Conservation (phyloP, 2,113 vertebrate species). For the Tupaia tana region DNA sequence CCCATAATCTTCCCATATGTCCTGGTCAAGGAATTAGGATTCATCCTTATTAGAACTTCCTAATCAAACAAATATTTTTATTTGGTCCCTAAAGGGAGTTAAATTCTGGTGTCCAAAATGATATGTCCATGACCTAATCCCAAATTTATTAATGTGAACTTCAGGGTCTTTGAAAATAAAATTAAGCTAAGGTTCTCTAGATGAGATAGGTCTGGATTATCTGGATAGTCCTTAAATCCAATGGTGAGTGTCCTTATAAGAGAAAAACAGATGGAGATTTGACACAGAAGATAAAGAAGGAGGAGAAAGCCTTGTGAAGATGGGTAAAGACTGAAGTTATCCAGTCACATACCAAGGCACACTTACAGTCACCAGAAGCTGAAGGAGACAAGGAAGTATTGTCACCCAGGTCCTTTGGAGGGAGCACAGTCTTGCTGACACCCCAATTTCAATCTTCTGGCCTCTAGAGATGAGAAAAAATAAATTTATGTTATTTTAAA, state of each 20-base stretch:
- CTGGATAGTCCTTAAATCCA: neutral
- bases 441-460: neutral
- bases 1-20: neutral
- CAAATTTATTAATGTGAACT: neutral
- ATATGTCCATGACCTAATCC: neutral
- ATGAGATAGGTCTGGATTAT: neutral
- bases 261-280: neutral
- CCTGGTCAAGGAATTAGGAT: neutral
- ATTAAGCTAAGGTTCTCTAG: neutral
- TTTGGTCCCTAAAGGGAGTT: neutral
- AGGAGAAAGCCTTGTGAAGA: neutral
- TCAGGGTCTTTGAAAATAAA: neutral
- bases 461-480: neutral
- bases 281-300: neutral
- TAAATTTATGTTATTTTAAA: neutral
- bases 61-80: neutral
- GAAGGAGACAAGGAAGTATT: neutral
- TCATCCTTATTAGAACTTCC: neutral
- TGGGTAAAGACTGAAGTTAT: neutral
- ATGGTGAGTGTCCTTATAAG: neutral
- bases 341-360: neutral
- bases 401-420: neutral
- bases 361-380: neutral
- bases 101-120: neutral
- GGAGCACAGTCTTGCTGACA: neutral